phyloP scores from a whole-genome alignment of 2,888 invertebrate genomes.

The Callosobruchus maculatus region DNA sequence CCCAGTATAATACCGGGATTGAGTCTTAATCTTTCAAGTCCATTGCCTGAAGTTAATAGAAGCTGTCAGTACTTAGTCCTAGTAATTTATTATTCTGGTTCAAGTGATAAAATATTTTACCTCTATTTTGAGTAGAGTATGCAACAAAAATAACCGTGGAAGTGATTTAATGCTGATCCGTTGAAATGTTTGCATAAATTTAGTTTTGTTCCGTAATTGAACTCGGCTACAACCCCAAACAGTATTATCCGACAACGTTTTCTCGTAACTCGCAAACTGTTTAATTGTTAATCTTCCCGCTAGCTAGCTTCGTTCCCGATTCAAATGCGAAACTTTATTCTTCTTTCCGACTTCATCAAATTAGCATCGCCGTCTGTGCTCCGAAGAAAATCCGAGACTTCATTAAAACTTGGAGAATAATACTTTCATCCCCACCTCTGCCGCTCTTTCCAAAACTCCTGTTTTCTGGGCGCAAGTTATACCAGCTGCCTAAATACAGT shows the following conservation, averaged over 20 bases:
- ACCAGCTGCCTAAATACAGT: background rate
- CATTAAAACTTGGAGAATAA: background rate
- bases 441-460: background rate
- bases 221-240: background rate
- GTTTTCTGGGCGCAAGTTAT: background rate
- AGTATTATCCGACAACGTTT: background rate
- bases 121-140: no score
- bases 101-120: no score
- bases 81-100: no score
- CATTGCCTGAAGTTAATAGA: no score
- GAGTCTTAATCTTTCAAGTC: no score
- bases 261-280: background rate
- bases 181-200: background rate
- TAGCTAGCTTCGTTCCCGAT: background rate
- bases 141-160: no score
- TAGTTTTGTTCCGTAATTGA: background rate
- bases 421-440: background rate
- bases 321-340: background rate
- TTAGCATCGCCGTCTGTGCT: background rate
- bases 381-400: background rate
- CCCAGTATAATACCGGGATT: no score
- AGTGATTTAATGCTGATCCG: no score
- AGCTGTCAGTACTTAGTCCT: no score
- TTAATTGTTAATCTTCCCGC: background rate
- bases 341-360: background rate